Evolutionary conservation across 2,888 invertebrate species (phyloP).

Genomic region (Trypoxylon attenuatum): DNA sequence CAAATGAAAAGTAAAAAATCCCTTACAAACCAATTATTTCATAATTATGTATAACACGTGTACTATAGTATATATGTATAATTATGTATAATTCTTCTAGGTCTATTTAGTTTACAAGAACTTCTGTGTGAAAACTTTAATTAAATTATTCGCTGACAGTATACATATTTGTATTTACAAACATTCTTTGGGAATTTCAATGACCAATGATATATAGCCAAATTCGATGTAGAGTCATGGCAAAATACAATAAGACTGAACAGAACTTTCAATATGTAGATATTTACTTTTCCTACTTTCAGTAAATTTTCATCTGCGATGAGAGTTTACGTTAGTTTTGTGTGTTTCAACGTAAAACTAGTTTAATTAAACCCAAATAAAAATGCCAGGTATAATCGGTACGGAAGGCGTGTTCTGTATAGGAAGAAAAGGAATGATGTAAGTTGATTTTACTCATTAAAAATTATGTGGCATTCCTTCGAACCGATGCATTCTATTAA

Average conservation of each 20-base stretch:
- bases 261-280: too few species aligned
- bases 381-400: constrained; percentile 12
- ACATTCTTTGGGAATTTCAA: constrained; percentile 48
- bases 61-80: too few species aligned
- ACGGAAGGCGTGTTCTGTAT: constrained; percentile 35
- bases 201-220: constrained; percentile 29
- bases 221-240: constrained; percentile 23
- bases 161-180: constrained; percentile 48
- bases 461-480: too few species aligned
- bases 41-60: constrained; percentile 29
- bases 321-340: constrained; percentile 1
- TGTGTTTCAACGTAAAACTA: constrained; percentile 6
- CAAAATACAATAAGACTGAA: too few species aligned
- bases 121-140: constrained; percentile 34
- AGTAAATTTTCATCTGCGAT: constrained; percentile 2
- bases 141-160: constrained; percentile 43
- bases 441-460: too few species aligned
- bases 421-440: constrained; percentile 32
- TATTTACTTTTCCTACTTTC: too few species aligned
- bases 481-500: constrained; percentile 4
- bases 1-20: constrained; percentile 4
- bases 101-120: constrained; percentile 40
- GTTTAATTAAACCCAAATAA: constrained; percentile 16
- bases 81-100: constrained; percentile 28
- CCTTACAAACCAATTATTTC: constrained; percentile 27